phyloP scores from a whole-genome alignment of 2,888 invertebrate genomes.

The Halictus ligatus region DNA sequence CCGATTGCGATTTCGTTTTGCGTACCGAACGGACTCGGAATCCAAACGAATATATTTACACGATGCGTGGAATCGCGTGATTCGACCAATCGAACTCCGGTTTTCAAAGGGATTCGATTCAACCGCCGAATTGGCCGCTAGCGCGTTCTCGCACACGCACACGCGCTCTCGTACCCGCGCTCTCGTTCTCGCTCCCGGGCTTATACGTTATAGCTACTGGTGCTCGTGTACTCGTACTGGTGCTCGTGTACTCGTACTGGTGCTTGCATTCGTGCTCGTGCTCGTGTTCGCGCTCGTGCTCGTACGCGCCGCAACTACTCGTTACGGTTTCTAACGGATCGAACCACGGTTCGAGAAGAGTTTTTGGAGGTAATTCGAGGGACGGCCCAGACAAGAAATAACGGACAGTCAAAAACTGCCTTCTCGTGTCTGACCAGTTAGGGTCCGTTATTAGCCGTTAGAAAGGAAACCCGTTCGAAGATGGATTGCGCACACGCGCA shows the following conservation, averaged over 20 bases:
- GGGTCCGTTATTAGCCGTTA: constrained; percentile 80
- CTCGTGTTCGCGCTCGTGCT: neutral
- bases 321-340: constrained; percentile 74
- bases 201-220: no score
- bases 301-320: neutral
- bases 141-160: neutral
- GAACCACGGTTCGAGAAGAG: constrained; percentile 41
- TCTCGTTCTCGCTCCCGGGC: neutral
- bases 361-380: constrained; percentile 47
- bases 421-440: constrained; percentile 40
- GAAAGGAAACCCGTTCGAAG: constrained; percentile 80
- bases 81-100: neutral
- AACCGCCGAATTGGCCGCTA: neutral
- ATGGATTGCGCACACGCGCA: constrained; percentile 45
- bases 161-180: no score
- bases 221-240: no score
- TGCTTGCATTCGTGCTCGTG: neutral
- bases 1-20: neutral
- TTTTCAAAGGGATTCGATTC: neutral
- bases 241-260: no score
- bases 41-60: no score
- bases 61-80: neutral
- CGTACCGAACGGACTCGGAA: no score
- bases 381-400: constrained; percentile 73
- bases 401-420: constrained; percentile 78